These are phyloP conservation scores for Parapsyche elsis DNA, from an alignment of 1,140 invertebrate species.

Conservation along the genomic window DNA sequence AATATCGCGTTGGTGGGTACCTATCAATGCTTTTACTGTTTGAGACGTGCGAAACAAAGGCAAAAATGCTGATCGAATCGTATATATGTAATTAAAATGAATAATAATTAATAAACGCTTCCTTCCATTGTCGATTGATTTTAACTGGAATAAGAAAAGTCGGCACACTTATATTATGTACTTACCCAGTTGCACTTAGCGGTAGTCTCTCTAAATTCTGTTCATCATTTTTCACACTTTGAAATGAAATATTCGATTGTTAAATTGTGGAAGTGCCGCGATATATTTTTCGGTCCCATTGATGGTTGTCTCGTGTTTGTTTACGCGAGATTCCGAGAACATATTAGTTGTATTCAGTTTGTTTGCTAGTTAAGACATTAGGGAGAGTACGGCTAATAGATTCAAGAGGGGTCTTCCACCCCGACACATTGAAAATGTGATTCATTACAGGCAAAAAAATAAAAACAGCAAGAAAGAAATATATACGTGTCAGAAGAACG, in stretches of 20 bases:
- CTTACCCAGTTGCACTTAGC: no score
- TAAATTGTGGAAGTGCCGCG: background rate
- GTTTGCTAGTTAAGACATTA: conserved; percentile 46
- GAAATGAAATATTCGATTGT: no score
- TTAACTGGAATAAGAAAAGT: no score
- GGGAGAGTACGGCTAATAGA: conserved; percentile 45
- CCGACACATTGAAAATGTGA: conserved; percentile 42
- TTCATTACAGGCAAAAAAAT: conserved; percentile 50
- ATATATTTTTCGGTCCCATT: background rate
- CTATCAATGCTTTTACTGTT: no score
- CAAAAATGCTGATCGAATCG: no score
- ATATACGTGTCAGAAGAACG: conserved; percentile 47
- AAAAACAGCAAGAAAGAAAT: background rate
- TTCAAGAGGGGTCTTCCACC: conserved; percentile 6
- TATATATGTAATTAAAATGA: background rate
- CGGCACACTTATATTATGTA: no score
- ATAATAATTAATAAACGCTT: background rate
- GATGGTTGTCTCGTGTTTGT: conserved; percentile 16
- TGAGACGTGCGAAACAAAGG: no score
- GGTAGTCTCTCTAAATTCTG: no score
- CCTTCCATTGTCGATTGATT: background rate
- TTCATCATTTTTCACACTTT: no score
- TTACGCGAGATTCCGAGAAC: conserved; percentile 6
- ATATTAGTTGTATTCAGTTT: conserved; percentile 36
- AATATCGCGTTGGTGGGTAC: no score